phyloP scores from a whole-genome alignment of 2,888 invertebrate genomes.

The Sphaeridia pumilis region DNA sequence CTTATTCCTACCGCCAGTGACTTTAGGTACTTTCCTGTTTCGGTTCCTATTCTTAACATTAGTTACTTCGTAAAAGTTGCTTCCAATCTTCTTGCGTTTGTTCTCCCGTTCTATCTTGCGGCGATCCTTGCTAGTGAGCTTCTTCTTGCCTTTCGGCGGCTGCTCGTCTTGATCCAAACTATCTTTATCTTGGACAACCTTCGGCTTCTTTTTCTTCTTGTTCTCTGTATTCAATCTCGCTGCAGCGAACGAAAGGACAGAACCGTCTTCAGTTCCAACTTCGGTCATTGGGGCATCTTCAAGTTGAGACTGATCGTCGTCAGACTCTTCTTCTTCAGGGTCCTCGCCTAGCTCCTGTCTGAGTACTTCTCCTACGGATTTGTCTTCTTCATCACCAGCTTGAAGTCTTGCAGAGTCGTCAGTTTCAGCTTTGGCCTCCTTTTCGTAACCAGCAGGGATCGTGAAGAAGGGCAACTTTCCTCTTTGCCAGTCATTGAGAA shows the following conservation, averaged over 20 bases:
- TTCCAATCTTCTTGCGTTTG: conserved; percentile 70
- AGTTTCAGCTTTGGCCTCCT: conserved; percentile 31
- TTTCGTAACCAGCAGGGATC: conserved; percentile 67
- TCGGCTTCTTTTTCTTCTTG: no score
- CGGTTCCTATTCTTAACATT: conserved; percentile 82
- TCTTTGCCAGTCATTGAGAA: conserved; percentile 97
- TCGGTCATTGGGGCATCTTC: conserved; percentile 39
- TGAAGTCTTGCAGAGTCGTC: conserved; percentile 29
- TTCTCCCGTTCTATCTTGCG: conserved; percentile 60
- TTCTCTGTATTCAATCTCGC: conserved; percentile 35
- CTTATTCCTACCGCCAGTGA: background rate
- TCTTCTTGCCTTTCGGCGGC: background rate
- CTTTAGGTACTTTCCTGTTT: conserved; percentile 46
- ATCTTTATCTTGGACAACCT: conserved; percentile 48
- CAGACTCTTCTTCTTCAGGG: conserved; percentile 39
- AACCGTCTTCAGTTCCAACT: background rate
- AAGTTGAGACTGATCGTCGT: conserved; percentile 42
- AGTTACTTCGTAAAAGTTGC: conserved; percentile 75
- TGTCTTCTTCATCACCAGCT: conserved; percentile 33
- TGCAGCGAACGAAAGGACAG: background rate
- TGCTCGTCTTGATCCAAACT: background rate
- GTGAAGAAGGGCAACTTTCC: conserved; percentile 94
- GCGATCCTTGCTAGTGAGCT: conserved; percentile 57
- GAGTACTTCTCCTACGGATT: conserved; percentile 41
- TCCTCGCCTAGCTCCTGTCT: conserved; percentile 41